A percentile compares a stretch with the other conserved stretches of the same genome.
phyloP scores from a whole-genome alignment of 1,140 invertebrate species.

The Gryllus bimaculatus region DNA sequence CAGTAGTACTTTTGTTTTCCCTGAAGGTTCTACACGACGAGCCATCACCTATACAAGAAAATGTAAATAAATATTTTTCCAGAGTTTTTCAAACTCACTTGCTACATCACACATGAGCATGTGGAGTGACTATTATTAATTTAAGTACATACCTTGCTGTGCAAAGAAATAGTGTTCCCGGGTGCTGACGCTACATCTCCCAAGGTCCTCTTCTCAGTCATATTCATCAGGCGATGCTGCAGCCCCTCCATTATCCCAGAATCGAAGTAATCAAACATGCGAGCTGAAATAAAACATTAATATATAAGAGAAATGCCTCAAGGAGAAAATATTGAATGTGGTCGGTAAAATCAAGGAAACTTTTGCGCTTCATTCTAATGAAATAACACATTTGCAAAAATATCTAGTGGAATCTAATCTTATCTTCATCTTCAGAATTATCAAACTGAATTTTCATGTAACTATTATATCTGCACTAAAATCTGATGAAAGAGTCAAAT shows the following conservation, averaged over 20 bases:
- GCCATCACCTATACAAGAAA: slow-evolving; percentile 43
- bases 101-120: neutral
- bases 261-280: slow-evolving; percentile 82
- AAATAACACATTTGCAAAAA: no score
- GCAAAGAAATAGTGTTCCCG: slow-evolving; percentile 46
- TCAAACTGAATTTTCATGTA: no score
- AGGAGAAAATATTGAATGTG: neutral
- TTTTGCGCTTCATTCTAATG: no score
- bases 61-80: no score
- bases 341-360: no score
- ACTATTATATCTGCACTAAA: no score
- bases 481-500: no score
- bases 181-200: slow-evolving; percentile 36
- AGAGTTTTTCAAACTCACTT: no score
- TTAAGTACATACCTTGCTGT: slow-evolving; percentile 36
- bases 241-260: slow-evolving; percentile 77
- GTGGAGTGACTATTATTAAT: no score
- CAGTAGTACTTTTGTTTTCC: slow-evolving; percentile 49
- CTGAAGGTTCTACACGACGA: slow-evolving; percentile 47
- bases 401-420: no score
- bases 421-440: no score
- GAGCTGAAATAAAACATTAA: slow-evolving; percentile 44
- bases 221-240: slow-evolving; percentile 53
- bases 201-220: slow-evolving; percentile 50
- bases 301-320: neutral